Evolutionary conservation across 2,113 vertebrate species (phyloP).

Genomic region (Psophia crepitans): DNA sequence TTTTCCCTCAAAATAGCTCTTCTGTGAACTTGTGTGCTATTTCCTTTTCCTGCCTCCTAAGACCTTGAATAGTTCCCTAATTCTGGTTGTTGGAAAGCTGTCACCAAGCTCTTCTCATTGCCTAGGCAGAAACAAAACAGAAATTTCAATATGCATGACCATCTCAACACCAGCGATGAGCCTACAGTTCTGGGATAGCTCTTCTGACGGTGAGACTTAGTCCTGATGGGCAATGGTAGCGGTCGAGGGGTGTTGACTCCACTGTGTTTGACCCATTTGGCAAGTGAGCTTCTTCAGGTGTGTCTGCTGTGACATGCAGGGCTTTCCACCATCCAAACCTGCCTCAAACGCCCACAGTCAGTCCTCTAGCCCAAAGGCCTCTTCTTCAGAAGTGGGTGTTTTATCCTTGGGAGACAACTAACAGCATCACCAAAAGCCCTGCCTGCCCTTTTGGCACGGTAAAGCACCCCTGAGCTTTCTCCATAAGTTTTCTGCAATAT

Average conservation of each 20-base stretch:
- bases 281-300: not conserved
- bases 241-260: not conserved
- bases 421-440: not conserved
- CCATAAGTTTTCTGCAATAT: not conserved
- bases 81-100: not conserved
- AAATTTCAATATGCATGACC: not conserved
- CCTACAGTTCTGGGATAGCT: not conserved
- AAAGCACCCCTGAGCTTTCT: not conserved
- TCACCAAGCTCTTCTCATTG: not conserved
- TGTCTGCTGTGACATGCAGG: not conserved
- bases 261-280: not conserved
- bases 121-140: not conserved
- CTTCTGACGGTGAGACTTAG: rapidly evolving
- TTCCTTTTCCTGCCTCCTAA: not conserved
- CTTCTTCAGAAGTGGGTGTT: not conserved
- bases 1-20: not conserved
- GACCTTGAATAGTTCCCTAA: not conserved
- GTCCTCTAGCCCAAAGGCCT: not conserved
- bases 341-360: not conserved
- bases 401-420: not conserved
- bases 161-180: not conserved
- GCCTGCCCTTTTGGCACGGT: not conserved
- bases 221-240: not conserved
- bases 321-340: not conserved
- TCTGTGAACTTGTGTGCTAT: not conserved